Evolutionary conservation across 2,113 vertebrate species (phyloP).

Genomic region (Bagarius yarrelli): DNA sequence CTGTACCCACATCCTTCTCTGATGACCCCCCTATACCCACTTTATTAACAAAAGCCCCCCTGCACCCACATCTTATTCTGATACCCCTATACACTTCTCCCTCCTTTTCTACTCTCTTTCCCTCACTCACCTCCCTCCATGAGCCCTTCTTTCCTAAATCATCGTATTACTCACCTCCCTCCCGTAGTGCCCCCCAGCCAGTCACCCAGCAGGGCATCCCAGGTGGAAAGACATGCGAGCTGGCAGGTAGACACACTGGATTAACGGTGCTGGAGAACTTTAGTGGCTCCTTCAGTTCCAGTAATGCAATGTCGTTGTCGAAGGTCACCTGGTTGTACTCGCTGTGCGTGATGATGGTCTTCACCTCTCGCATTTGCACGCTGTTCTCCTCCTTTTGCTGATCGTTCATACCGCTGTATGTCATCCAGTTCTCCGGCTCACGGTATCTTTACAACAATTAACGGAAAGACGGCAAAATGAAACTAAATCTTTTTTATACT

Average conservation of each 20-base stretch:
- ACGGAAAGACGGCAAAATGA: background rate
- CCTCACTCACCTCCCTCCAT: no score
- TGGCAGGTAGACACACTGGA: conserved; percentile 73
- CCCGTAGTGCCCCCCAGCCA: conserved; percentile 71
- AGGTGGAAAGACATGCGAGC: conserved; percentile 71
- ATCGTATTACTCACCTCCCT: conserved; percentile 66
- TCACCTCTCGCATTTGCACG: conserved; percentile 48
- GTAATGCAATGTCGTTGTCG: conserved; percentile 75
- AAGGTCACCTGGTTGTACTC: conserved; percentile 67
- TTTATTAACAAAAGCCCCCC: background rate
- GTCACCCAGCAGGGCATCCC: conserved; percentile 75
- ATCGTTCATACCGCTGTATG: conserved; percentile 84
- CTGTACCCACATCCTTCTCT: background rate
- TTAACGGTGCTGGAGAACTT: conserved; percentile 69
- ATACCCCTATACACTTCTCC: background rate
- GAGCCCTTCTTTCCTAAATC: background rate
- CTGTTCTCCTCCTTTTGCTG: conserved; percentile 60
- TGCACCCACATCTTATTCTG: no score
- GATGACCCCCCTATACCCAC: background rate
- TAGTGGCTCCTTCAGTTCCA: conserved; percentile 72
- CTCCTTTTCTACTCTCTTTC: background rate
- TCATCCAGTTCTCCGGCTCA: conserved; percentile 69
- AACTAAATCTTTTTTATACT: no score
- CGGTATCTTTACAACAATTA: conserved; percentile 69
- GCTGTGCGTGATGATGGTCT: conserved; percentile 67